Conservation (phyloP, 1,140 invertebrate species). For the Bombus polaris region DNA sequence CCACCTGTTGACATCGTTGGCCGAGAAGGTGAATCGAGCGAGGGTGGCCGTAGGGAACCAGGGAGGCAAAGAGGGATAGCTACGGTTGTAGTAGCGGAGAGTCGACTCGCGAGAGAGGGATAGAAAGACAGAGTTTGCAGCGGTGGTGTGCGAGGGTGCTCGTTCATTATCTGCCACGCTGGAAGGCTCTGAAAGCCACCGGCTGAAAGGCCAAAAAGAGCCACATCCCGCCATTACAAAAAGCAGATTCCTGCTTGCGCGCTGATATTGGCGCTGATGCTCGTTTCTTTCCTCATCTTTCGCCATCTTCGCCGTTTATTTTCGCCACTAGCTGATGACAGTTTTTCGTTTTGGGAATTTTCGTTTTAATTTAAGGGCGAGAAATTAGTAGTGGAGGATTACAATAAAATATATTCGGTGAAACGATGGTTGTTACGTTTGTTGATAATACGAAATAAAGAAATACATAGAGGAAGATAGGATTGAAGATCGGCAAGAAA, state of each 20-base stretch:
- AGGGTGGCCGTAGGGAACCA: constrained; percentile 26
- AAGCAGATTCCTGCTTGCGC: constrained; percentile 48
- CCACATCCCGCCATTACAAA: constrained; percentile 59
- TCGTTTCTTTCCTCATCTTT: constrained; percentile 14
- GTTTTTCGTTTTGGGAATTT: neutral
- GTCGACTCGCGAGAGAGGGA: neutral
- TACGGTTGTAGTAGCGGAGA: constrained; percentile 42
- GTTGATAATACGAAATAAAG: neutral
- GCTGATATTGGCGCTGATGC: constrained; percentile 29
- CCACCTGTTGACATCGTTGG: constrained; percentile 67
- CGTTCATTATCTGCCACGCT: constrained; percentile 67
- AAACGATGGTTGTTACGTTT: neutral
- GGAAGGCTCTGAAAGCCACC: constrained; percentile 57
- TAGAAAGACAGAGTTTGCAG: neutral
- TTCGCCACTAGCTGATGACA: neutral
- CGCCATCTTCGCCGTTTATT: neutral
- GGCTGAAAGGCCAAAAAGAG: constrained; percentile 62
- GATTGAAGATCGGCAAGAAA: neutral
- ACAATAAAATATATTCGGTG: neutral
- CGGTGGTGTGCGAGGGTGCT: constrained; percentile 59
- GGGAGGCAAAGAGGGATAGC: constrained; percentile 31
- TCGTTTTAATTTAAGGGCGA: no score
- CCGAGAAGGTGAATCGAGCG: constrained; percentile 54
- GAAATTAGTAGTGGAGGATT: no score
- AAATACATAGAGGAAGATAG: neutral